Evolutionary conservation across 2,113 vertebrate genomes (phyloP).

Genomic region (Hydropotes inermis): DNA sequence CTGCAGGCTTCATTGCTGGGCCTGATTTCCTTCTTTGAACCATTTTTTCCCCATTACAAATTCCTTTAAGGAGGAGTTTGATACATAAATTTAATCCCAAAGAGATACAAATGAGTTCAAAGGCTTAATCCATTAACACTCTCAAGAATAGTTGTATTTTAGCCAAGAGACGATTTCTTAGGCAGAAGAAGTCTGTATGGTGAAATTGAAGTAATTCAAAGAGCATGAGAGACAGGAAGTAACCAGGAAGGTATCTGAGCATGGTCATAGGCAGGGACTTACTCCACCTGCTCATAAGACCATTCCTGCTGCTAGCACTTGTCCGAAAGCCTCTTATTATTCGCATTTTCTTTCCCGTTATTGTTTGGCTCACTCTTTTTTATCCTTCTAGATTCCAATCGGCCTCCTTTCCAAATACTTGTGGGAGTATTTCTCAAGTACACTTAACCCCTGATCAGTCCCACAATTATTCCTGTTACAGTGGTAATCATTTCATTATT

Average conservation of each 20-base stretch:
- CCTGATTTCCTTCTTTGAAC: neutral
- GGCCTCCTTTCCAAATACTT: neutral
- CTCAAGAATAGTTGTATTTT: conserved; percentile 12
- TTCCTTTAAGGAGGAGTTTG: neutral
- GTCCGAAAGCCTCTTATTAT: neutral
- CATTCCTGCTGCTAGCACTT: neutral
- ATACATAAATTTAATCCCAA: conserved; percentile 26
- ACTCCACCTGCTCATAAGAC: neutral
- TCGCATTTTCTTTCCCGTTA: neutral
- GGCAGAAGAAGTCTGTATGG: neutral
- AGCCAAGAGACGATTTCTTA: conserved; percentile 15
- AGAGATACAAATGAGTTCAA: neutral
- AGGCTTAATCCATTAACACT: neutral
- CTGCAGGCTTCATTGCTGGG: neutral
- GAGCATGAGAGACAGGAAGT: neutral
- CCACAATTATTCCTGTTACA: neutral
- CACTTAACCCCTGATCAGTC: neutral
- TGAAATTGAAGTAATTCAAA: neutral
- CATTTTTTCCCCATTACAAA: neutral
- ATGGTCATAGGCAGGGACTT: neutral
- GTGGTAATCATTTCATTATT: neutral
- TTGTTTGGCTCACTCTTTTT: neutral
- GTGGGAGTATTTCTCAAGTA: neutral
- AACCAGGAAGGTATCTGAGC: neutral
- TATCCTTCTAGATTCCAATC: neutral